Conservation (phyloP, 2,888 invertebrate species). For the Diaprepes abbreviatus region DNA sequence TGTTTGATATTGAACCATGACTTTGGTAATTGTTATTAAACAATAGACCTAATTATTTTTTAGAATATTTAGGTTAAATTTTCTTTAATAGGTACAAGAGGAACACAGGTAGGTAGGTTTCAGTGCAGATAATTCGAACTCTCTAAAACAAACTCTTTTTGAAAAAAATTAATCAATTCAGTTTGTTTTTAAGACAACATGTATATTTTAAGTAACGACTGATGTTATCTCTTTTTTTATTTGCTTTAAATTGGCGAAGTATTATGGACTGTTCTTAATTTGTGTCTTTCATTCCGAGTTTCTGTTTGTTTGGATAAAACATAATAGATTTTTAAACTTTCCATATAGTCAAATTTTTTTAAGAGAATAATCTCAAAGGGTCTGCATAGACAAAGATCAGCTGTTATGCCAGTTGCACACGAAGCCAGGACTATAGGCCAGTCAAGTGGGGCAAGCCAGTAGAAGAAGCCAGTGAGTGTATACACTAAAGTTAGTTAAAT, state of each 20-base stretch:
- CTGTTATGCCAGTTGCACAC: too few species aligned
- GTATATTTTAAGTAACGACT: constrained; percentile 24
- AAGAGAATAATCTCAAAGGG: too few species aligned
- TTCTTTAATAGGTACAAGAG: constrained; percentile 49
- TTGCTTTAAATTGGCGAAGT: background rate
- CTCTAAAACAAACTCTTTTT: constrained; percentile 48
- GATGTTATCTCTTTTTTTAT: constrained; percentile 17
- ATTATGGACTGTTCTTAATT: constrained; percentile 21
- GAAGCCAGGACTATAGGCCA: too few species aligned
- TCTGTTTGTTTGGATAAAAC: too few species aligned
- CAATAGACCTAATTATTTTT: constrained; percentile 18
- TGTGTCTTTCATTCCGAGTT: too few species aligned
- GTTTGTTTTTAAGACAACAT: constrained; percentile 30
- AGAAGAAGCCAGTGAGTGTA: too few species aligned
- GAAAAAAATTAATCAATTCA: constrained; percentile 1
- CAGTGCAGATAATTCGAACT: constrained; percentile 47
- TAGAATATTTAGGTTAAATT: constrained; percentile 37
- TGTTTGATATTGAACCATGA: too few species aligned
- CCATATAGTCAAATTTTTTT: too few species aligned
- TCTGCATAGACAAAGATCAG: too few species aligned
- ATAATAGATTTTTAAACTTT: too few species aligned
- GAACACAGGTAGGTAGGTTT: constrained; percentile 48
- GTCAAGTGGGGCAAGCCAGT: too few species aligned
- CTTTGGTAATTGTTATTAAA: background rate
- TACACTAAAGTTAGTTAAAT: too few species aligned